These are phyloP conservation scores for Nematostella vectensis DNA, from an alignment of 92 coral and sea anemone species.

Conservation along the genomic window DNA sequence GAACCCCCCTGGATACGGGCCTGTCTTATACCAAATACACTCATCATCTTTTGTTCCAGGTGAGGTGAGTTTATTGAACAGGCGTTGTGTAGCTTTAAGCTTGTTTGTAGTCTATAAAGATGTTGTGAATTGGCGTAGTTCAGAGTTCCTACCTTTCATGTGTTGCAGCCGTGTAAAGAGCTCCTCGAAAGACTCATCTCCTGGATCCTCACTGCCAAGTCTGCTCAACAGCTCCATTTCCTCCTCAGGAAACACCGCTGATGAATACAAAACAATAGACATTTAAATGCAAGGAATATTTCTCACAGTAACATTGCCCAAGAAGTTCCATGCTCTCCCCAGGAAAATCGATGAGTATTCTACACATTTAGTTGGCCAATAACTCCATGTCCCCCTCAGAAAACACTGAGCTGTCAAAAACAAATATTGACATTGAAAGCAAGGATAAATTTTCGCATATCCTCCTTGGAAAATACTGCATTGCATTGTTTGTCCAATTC, in stretches of 20 bases:
- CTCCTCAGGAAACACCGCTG: slow-evolving; percentile 26
- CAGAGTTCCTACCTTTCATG: slow-evolving; percentile 50
- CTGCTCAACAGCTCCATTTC: slow-evolving; percentile 48
- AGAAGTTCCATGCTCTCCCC: slow-evolving; percentile 11
- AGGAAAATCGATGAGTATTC: neutral
- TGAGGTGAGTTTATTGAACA: too few relatives aligned
- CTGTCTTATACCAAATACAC: too few relatives aligned
- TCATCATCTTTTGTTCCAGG: too few relatives aligned
- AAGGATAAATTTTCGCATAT: too few relatives aligned
- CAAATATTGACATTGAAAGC: too few relatives aligned
- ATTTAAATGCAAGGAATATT: neutral
- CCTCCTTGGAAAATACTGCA: too few relatives aligned
- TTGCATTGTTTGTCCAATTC: too few relatives aligned
- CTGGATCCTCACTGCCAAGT: slow-evolving; percentile 42
- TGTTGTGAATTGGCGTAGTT: too few relatives aligned
- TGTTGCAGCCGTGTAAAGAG: slow-evolving; percentile 64
- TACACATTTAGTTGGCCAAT: too few relatives aligned
- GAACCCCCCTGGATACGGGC: too few relatives aligned
- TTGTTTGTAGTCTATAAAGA: neutral
- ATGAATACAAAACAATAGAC: neutral
- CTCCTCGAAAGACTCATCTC: slow-evolving; percentile 72
- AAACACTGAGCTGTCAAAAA: too few relatives aligned
- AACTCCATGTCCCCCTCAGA: too few relatives aligned
- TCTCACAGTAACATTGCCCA: slow-evolving; percentile 7
- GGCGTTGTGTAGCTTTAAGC: neutral